Evolutionary conservation across 2,888 invertebrate species (phyloP).

Genomic region (Drosophila yooni): DNA sequence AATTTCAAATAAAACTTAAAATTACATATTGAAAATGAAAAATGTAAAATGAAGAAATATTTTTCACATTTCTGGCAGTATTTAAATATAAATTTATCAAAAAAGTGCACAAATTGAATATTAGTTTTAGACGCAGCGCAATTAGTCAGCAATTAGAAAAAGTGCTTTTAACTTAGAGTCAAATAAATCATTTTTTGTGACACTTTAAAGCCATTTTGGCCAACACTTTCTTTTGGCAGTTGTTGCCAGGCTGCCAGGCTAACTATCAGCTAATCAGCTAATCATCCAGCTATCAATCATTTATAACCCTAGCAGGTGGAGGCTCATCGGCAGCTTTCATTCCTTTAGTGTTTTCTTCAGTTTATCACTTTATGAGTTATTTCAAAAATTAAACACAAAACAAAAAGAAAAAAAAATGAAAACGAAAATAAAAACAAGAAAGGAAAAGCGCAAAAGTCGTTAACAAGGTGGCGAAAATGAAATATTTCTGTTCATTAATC

Average conservation of each 20-base stretch:
- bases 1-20: too few relatives aligned
- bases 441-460: constrained; percentile 54
- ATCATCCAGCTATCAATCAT: constrained; percentile 42
- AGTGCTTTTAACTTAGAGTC: neutral
- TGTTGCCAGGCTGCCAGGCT: neutral
- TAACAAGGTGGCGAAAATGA: constrained; percentile 56
- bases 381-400: constrained; percentile 62
- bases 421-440: neutral
- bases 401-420: neutral
- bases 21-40: too few relatives aligned
- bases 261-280: constrained; percentile 33
- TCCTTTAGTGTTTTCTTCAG: constrained; percentile 19
- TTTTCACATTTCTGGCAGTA: too few relatives aligned
- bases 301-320: constrained; percentile 47
- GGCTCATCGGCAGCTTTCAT: constrained; percentile 29
- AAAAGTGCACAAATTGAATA: neutral
- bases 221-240: constrained; percentile 6
- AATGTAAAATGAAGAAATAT: too few relatives aligned
- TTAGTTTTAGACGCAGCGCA: neutral
- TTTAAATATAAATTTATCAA: too few relatives aligned
- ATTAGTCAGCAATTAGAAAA: neutral
- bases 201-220: constrained; percentile 20
- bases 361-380: constrained; percentile 58
- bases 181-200: constrained; percentile 33
- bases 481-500: constrained; percentile 67